Percentiles rank a stretch among this genome's conserved stretches.
Conservation (phyloP, 2,113 vertebrate genomes). For the Laticauda colubrina region DNA sequence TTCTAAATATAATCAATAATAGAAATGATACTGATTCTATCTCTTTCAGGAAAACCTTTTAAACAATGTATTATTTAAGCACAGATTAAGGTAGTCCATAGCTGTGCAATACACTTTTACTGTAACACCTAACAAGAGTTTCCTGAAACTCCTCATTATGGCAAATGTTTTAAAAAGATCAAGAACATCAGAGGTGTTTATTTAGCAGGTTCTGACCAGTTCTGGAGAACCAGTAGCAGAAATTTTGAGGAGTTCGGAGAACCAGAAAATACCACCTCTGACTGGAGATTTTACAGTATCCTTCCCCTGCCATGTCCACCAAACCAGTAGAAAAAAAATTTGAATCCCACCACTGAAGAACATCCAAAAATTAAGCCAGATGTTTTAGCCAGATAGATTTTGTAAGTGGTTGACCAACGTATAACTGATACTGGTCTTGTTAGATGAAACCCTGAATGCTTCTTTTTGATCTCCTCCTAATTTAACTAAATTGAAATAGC, state of each 20-base stretch:
- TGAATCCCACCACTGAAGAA: no score
- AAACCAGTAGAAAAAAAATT: no score
- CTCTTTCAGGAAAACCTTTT: background rate
- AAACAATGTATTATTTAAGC: background rate
- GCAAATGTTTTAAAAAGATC: background rate
- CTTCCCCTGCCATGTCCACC: no score
- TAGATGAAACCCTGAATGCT: background rate
- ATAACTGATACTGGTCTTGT: background rate
- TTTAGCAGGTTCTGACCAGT: no score
- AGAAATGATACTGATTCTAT: background rate
- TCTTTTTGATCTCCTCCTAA: background rate
- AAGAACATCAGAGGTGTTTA: background rate
- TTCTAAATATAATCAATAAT: conserved; percentile 13
- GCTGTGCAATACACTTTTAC: background rate
- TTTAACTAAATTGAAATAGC: background rate
- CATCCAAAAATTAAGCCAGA: background rate
- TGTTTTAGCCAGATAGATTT: background rate
- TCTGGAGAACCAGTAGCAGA: no score
- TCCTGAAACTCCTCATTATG: background rate
- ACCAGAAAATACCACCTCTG: no score
- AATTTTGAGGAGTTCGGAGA: no score
- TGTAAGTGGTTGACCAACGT: background rate
- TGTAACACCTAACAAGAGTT: background rate
- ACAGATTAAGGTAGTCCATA: background rate
- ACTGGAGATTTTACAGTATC: no score